A percentile compares a stretch with the other conserved stretches of the same genome.
Conservation (phyloP, 2,797 vertebrate genomes). For the Pempheris klunzingeri region DNA sequence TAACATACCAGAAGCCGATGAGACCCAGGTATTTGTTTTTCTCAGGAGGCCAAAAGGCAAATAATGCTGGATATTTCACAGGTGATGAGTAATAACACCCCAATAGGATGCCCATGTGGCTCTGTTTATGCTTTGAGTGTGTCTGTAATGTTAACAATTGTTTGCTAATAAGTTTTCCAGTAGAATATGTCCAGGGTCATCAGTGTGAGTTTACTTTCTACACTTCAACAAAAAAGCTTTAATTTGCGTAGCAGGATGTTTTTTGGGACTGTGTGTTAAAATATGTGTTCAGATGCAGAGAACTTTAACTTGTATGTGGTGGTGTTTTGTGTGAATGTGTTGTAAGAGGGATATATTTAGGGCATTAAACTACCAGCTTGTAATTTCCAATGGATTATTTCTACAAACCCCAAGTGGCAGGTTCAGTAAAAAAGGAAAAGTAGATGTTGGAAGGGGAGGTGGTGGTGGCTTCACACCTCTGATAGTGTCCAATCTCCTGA, state of each 20-base stretch:
- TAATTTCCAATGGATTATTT: conserved; percentile 6
- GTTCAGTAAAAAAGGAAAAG: background rate
- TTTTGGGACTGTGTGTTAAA: background rate
- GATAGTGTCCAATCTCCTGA: conserved; percentile 30
- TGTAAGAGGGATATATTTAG: conserved; percentile 12
- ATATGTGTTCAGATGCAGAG: too few species aligned
- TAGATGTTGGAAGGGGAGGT: background rate
- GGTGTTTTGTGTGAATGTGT: background rate
- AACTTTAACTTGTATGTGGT: background rate
- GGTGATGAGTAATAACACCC: conserved; percentile 1
- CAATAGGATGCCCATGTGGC: background rate
- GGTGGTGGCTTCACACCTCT: conserved; percentile 25
- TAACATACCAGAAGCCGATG: conserved; percentile 1
- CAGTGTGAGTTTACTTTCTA: background rate
- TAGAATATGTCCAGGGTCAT: background rate
- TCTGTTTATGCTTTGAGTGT: background rate
- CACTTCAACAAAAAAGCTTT: background rate
- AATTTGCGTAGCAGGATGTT: background rate
- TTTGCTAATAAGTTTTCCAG: background rate
- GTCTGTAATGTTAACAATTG: background rate
- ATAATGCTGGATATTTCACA: conserved; percentile 12
- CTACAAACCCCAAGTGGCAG: conserved; percentile 10
- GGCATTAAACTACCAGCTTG: background rate
- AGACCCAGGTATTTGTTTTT: conserved; percentile 7
- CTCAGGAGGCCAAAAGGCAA: conserved; percentile 1